Conservation (phyloP, 1,140 invertebrate genomes). For the Pantala flavescens region DNA sequence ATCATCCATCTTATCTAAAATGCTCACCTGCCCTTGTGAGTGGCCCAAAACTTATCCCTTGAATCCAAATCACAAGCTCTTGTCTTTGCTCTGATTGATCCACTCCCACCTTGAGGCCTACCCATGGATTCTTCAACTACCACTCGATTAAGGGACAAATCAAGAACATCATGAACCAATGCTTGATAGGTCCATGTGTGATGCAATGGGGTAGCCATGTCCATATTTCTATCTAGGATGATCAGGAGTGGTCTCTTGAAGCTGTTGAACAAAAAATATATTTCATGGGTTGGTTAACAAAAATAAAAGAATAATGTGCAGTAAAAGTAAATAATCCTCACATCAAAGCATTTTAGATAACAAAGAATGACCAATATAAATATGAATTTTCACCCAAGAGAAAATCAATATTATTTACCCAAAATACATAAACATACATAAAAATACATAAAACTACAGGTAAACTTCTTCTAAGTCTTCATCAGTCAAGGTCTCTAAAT, state of each 20-base stretch:
- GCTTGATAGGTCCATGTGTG: conserved; percentile 99
- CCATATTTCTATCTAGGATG: conserved; percentile 87
- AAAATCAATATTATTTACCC: no score
- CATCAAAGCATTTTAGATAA: no score
- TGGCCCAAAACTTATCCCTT: conserved; percentile 82
- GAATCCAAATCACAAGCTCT: conserved; percentile 84
- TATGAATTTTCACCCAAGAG: no score
- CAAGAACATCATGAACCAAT: conserved; percentile 86
- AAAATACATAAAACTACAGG: no score
- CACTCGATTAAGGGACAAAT: conserved; percentile 80
- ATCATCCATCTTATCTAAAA: no score
- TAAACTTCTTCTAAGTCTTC: no score
- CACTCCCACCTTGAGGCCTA: conserved; percentile 30
- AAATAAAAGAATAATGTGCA: no score
- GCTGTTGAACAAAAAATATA: conserved; percentile 43
- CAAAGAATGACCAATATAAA: no score
- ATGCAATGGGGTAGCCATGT: conserved; percentile 94
- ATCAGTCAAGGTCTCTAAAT: no score
- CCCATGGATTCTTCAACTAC: conserved; percentile 61
- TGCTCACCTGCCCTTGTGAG: conserved; percentile 67
- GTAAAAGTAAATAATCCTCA: no score
- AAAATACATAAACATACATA: no score
- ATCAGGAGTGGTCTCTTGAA: conserved; percentile 90
- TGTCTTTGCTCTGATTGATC: conserved; percentile 58
- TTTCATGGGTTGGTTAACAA: neutral